Base-by-base conservation (phyloP, 2,797 vertebrate species). In the Gastrophryne carolinensis region DNA sequence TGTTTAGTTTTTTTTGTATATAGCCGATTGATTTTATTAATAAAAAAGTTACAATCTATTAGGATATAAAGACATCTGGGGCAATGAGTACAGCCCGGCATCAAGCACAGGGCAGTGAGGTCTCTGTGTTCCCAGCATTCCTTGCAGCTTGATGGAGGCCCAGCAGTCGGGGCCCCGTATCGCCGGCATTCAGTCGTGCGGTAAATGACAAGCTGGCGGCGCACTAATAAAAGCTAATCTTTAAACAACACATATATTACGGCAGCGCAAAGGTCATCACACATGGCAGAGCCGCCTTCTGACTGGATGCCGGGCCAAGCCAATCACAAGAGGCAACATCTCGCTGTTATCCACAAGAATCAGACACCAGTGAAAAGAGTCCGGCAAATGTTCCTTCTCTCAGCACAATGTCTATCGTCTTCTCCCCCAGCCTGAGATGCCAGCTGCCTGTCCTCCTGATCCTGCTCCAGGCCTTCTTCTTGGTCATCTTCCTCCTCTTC, bases 361-460 rank as follows among this genome's bases (percentile, higher is more conserved):
- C 58, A 50, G 37, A 66, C 26, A 17, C 41, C 19, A 53, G 34
- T 47, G 8, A 50, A n/a, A 29, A n/a, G 35, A 8, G 29, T 50
- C 23, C 24, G 23, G 12, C 9, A 49, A 10, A n/a, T 24, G 27
- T 12, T 60, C 53, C 49, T 10, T 39, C 32, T 21, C 13, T 7
- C 54, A 32, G 47, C 29, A 72, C 11, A 50, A 82, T 80, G 80
- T 75, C 80, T n/a, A 49, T 49, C n/a, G 44, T 39, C 1, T 81
- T 78, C 0, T 82, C 82, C 0, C 37, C 80, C 26, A 72, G 26
- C 67, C 77, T 93, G 9, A 82, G 21, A 6, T 77, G 86, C 35
- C 87, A 87, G 26, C 80, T 93, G 63, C 91, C 91, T 0, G 57
- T 80, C 17, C 82, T 87, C 0, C 89, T 95, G 41, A 72, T 89